Evolutionary conservation across 2,888 invertebrate species (phyloP), one percentile per base, ranked within the genome.

Genomic region (Vesta saturnalis): DNA sequence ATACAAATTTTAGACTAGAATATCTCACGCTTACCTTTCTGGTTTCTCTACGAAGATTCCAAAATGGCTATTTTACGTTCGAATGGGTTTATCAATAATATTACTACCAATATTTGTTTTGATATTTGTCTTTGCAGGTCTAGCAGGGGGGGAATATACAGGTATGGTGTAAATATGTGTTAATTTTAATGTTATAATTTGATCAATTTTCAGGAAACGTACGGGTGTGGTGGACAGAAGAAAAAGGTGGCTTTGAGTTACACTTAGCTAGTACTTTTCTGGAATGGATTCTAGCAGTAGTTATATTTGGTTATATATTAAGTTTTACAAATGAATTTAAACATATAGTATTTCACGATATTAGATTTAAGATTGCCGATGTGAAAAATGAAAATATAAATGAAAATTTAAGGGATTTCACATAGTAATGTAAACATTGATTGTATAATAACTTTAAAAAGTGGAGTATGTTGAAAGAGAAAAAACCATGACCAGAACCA

Each of bases 261-360:
- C 59, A 46, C 6, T 12, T 68, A 19, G 52, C 15, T 35, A 43
- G 64, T 14, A 60, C 57, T 12, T 49, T 64, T 10, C 5, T 64
- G 4, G 68, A 68, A 60, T 68, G 68, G 68, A 14, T 60, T 19
- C 54, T 68, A 49, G 47, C 43, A 6, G 3, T 59, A 0, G 10
- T 14, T 14, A 35, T 68, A 10, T 14, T 56, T 1, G 2, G 30
- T 22, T 68, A 60, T 22, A 56, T 60, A 4, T 35, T 56, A 16
- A 64, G 60, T 8, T 52, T 19, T 18, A 47, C 68, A 47, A 56
- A 49, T 18, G 68, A 68, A 43, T 64, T 64, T 23, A 68, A 64
- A 35, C 18, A 19, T 6, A 30, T 68, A 30, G 18, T 47, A 22
- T 68, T 60, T 39, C 49, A 56, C 43, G 62, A 46, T 16, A 55